Evolutionary conservation across 2,113 vertebrate species (phyloP), one percentile per base, ranked within the genome.

Genomic region (Chunga burmeisteri): DNA sequence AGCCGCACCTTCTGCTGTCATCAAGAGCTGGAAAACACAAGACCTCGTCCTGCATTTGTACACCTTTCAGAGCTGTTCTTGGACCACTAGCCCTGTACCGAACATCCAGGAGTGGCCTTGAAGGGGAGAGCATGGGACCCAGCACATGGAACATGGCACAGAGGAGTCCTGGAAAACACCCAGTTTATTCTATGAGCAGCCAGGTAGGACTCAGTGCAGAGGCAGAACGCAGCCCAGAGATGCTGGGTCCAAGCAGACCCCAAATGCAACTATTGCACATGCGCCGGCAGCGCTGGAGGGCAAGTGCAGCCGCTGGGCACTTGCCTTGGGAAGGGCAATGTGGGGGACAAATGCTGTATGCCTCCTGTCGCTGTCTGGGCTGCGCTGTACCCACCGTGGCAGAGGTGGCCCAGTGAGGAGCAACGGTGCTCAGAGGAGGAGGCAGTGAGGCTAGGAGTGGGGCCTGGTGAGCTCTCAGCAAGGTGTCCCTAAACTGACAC

Each of bases 351-450:
- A 23, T 12, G 47, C 55, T 30, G 15, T 15, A 10, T 8, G 13
- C 32, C 17, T 8, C 52, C 58, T 38, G 29, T 9, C 2, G 1
- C 47, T 20, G 26, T 13, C 30, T 49, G n/a, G 61, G 47, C 82
- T 47, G 10, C 53, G 47, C 47, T 49, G 52, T 34, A 40, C 38
- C 19, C 13, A 4, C 2, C 11, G 9, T 13, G 0, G 6, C 81
- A 66, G 40, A 66, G 46, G 17, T 26, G 72, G 62, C 44, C 32
- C 84, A 29, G 16, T 0, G 2, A 83, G 56, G 27, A 46, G 55
- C 2, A 1, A 34, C 4, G 2, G 27, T 38, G 52, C 44, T 26
- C 0, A 1, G 49, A 38, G 36, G 36, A 73, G 73, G 42, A 53
- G 56, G 11, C 23, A 30, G 42, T 9, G 10, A 19, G 55, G 55